phyloP scores from a whole-genome alignment of 2,888 invertebrate genomes.

The Neoaliturus tenellus region DNA sequence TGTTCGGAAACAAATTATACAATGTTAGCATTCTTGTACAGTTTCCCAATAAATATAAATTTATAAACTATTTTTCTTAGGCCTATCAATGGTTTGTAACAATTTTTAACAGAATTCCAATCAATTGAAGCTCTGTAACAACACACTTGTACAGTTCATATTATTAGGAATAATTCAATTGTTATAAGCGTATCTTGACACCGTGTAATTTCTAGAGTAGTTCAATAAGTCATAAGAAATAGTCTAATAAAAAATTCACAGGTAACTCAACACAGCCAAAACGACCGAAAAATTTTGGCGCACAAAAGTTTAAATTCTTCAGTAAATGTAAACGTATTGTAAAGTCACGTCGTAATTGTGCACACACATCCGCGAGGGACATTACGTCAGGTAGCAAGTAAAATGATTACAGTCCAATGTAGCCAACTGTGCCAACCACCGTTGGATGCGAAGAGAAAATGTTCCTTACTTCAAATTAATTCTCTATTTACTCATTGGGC shows the following conservation, averaged over 20 bases:
- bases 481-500: too few relatives aligned
- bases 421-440: too few relatives aligned
- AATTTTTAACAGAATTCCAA: not conserved
- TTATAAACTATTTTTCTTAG: conserved; percentile 25
- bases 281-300: conserved; percentile 28
- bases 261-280: conserved; percentile 52
- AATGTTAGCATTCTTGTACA: not conserved
- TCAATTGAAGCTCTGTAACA: not conserved
- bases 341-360: conserved; percentile 39
- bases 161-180: not conserved
- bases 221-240: conserved; percentile 27
- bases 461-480: too few relatives aligned
- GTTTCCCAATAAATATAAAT: conserved; percentile 4
- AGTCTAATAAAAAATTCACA: conserved; percentile 37
- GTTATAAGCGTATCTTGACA: conserved; percentile 37
- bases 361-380: conserved; percentile 45
- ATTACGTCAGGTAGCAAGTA: conserved; percentile 13
- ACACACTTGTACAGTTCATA: not conserved
- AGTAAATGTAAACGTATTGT: conserved; percentile 33
- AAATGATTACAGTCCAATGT: conserved; percentile 44
- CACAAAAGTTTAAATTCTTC: conserved; percentile 27
- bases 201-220: not conserved
- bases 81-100: conserved; percentile 19
- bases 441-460: too few relatives aligned
- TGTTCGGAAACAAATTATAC: conserved; percentile 11